Evolutionary conservation across 1,140 invertebrate genomes (phyloP), one percentile per base, ranked within the genome.

Genomic region (Saccostrea echinata): DNA sequence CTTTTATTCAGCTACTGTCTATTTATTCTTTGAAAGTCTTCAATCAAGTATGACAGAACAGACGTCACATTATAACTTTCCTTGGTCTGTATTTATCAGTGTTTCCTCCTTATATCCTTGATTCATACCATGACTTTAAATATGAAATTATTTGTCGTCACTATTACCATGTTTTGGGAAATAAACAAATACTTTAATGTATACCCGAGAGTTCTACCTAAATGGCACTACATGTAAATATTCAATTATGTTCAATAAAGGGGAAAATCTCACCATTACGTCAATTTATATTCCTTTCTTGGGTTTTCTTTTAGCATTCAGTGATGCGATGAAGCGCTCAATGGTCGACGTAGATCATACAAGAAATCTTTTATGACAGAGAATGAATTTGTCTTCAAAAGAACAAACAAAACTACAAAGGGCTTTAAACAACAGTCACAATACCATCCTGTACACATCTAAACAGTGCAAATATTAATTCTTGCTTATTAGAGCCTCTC

Each of bases 201-300:
- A n/a, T 68, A 76, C 68, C 27, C 13, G 3, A 33, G 27, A 27
- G 13, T 30, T 76, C 68, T 76, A 13, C 11, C 24, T 76, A 76
- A 76, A 76, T 76, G 68, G 68, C 27, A 76, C 16, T 76, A 76
- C n/a, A n/a, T n/a, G n/a, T n/a, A 43, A 30, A 76, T 76, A 76
- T 76, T 76, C 68, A 76, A 16, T 76, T 76, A 76, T 76, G 68
- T 16, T 24, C 27, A 76, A 76, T 27, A 76, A 76, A 76, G 68
- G 68, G 68, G 27, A 64, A 76, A 76, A 30, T 76, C 27, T 27
- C 68, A 76, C 27, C 68, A 76, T 33, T 76, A 27, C 68, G 68
- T 76, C 68, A 76, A 76, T 76, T 61, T 61, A 61, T 61, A 61
- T n/a, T 61, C 33, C 27, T 33, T 76, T 30, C 24, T 16, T 76